A percentile compares a stretch with the other conserved stretches of the same genome.
phyloP scores from a whole-genome alignment of 2,888 invertebrate species.

The Ichneumoninae sp. region DNA sequence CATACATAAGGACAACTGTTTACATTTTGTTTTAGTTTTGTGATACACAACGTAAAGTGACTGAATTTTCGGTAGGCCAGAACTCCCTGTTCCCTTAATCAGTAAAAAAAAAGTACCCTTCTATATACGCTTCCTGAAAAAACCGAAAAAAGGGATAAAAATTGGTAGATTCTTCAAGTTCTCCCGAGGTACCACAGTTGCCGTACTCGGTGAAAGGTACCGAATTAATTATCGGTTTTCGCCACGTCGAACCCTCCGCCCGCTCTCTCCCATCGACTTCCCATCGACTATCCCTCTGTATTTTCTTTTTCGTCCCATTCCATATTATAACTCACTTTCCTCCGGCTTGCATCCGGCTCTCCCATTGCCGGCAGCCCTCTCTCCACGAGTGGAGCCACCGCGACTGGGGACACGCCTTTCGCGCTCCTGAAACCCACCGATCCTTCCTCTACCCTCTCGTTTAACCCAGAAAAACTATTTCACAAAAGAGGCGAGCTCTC shows the following conservation, averaged over 20 bases:
- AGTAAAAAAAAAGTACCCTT: not conserved
- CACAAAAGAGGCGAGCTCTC: constrained; percentile 42
- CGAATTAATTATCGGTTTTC: constrained; percentile 61
- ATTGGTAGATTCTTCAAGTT: not conserved
- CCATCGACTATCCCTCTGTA: constrained; percentile 5
- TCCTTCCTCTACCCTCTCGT: constrained; percentile 30
- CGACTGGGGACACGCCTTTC: constrained; percentile 18
- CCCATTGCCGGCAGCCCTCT: constrained; percentile 15
- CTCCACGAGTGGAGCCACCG: not conserved
- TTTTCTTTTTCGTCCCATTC: constrained; percentile 23
- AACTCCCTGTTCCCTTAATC: too few species aligned
- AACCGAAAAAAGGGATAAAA: not conserved
- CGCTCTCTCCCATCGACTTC: not conserved
- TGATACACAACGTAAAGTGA: too few species aligned
- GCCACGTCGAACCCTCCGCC: constrained; percentile 19
- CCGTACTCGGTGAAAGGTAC: constrained; percentile 18
- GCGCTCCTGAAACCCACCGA: constrained; percentile 14
- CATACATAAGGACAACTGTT: too few species aligned
- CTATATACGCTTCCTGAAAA: not conserved
- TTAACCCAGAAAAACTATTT: constrained; percentile 59
- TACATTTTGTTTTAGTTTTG: too few species aligned
- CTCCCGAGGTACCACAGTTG: constrained; percentile 15
- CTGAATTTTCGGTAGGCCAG: too few species aligned
- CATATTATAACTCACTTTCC: constrained; percentile 41
- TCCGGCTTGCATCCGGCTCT: constrained; percentile 28